Base-by-base conservation (phyloP, 1,140 invertebrate genomes). In the Micrasema longulum region DNA sequence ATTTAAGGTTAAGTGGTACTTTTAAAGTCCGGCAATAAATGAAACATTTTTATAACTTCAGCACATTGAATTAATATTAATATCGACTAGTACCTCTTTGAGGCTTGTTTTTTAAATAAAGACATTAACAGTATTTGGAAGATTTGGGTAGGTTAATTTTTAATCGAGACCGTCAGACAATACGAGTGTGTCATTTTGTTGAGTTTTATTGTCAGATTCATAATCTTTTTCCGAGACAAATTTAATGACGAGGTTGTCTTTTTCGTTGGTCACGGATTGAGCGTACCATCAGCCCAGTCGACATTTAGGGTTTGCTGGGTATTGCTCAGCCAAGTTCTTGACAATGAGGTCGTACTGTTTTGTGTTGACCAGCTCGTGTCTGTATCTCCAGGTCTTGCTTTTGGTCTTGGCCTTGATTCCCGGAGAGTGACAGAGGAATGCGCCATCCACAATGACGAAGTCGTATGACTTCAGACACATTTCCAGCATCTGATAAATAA, bases 401-500 rank as follows among this genome's bases (percentile, higher is more conserved):
- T 78, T 76, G 16, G 76, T 69, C 68, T 84, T 80, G 45, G 78
- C 77, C 47, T 82, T 82, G 11, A 79, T 77, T 4, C 90, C 89
- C 0, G 93, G 91, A 36, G 90, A 88, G 77, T 94, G 92, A 1
- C 92, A 90, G n/a, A 94, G 85, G 79, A 93, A 94, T 1, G 89
- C 92, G 26, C 91, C 91, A 70, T 94, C 91, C 31, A 94, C 78
- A 16, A 94, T 87, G n/a, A 92, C 87, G 78, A 94, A 86, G 36
- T 89, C 87, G 80, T 93, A 94, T 72, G 89, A 88, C 79, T 91
- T 82, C 55, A 94, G 87, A 80, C 93, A 94, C 84, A 94, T 89
- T 81, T 93, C 91, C 76, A 91, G 84, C 92, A 93, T 93, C 91
- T 94, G 77, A 14, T n/a, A n/a, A n/a, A n/a, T n/a, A n/a, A n/a